A percentile compares a stretch with the other conserved stretches of the same genome.
phyloP scores from a whole-genome alignment of 2,888 invertebrate species.

The Drosophila recens region DNA sequence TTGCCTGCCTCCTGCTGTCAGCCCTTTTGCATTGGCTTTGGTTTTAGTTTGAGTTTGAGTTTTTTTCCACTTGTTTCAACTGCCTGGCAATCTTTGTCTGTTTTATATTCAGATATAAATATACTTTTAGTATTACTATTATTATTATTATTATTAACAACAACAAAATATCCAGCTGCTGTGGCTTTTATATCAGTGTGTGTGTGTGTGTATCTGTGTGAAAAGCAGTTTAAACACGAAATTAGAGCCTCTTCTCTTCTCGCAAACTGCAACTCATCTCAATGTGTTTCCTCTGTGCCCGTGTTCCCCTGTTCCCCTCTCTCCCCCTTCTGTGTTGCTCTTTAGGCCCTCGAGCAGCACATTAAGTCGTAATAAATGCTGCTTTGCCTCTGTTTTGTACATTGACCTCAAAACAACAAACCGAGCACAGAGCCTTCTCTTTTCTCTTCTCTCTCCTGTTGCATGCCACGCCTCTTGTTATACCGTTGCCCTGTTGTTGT shows the following conservation, averaged over 20 bases:
- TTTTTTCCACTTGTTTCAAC: slow-evolving; percentile 70
- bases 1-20: slow-evolving; percentile 63
- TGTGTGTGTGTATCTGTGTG: slow-evolving; percentile 46
- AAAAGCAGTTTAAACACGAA: slow-evolving; percentile 78
- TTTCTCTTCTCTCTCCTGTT: slow-evolving; percentile 6
- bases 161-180: slow-evolving; percentile 21
- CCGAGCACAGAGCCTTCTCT: slow-evolving; percentile 20
- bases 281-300: background rate
- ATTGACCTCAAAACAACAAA: slow-evolving; percentile 70
- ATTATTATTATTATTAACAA: slow-evolving; percentile 38
- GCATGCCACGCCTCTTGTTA: slow-evolving; percentile 51
- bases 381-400: slow-evolving; percentile 70
- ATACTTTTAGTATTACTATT: slow-evolving; percentile 20
- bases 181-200: too few species aligned
- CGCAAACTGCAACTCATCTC: slow-evolving; percentile 36
- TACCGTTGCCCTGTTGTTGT: slow-evolving; percentile 18
- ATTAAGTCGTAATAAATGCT: slow-evolving; percentile 79
- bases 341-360: slow-evolving; percentile 52
- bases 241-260: slow-evolving; percentile 66
- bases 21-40: slow-evolving; percentile 47
- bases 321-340: background rate
- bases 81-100: slow-evolving; percentile 49
- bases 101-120: slow-evolving; percentile 9
- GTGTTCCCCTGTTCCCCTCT: background rate
- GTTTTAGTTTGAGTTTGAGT: background rate